phyloP scores from a whole-genome alignment of 1,140 invertebrate species.

The Macrocentrus cingulum region DNA sequence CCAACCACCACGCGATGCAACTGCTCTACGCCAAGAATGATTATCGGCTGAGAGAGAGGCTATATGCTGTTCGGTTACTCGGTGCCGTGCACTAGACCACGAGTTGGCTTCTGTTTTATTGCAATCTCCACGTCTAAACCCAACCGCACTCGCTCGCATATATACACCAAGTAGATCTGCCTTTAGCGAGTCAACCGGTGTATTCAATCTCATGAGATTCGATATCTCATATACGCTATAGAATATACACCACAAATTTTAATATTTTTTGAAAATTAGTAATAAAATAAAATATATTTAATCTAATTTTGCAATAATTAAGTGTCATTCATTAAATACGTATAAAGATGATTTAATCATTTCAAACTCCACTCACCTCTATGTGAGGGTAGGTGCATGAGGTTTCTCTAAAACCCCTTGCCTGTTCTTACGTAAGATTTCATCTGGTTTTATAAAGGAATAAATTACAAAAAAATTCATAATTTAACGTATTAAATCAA shows the following conservation, averaged over 20 bases:
- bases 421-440: too few species aligned
- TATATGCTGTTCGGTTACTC: background rate
- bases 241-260: too few species aligned
- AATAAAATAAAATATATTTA: background rate
- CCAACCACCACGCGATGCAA: conserved; percentile 32
- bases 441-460: too few species aligned
- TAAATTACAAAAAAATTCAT: too few species aligned
- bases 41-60: conserved; percentile 34
- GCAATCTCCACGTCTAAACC: background rate
- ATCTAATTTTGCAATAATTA: background rate
- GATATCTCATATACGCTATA: too few species aligned
- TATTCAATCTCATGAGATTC: too few species aligned
- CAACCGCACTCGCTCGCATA: background rate
- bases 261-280: background rate
- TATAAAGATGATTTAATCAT: too few species aligned
- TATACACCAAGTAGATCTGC: background rate
- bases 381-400: too few species aligned
- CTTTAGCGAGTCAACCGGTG: background rate
- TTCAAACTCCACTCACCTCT: too few species aligned
- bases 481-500: too few species aligned
- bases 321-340: conserved; percentile 16
- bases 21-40: conserved; percentile 35
- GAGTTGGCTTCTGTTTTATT: conserved; percentile 14
- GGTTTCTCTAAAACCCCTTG: too few species aligned
- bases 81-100: conserved; percentile 5